These are phyloP conservation scores for Harpalus rubripes DNA, from an alignment of 2,888 invertebrate genomes.

Conservation along the genomic window DNA sequence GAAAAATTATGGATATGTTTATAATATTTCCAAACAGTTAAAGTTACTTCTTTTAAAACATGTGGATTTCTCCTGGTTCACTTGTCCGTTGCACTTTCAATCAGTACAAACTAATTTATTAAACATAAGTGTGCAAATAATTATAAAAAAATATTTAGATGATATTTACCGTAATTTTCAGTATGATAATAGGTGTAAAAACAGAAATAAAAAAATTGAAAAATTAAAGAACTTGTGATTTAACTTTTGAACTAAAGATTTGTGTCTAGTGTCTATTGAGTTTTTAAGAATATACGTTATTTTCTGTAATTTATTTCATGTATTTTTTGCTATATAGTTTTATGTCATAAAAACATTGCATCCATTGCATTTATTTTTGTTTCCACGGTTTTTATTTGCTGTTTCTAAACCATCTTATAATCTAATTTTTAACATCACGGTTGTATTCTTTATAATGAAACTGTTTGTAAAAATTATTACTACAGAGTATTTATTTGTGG, in stretches of 20 bases:
- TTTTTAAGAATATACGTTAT: too few species aligned
- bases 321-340: too few species aligned
- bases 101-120: not conserved
- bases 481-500: not conserved
- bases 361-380: too few species aligned
- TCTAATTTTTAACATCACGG: not conserved
- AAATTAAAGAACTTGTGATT: not conserved
- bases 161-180: not conserved
- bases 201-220: not conserved
- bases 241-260: too few species aligned
- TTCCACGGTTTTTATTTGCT: too few species aligned
- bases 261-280: too few species aligned
- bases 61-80: not conserved
- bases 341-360: too few species aligned
- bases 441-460: too few species aligned
- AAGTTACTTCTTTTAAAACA: conserved; percentile 19
- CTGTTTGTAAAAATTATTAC: not conserved
- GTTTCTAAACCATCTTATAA: not conserved
- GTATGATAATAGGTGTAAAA: not conserved
- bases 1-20: conserved; percentile 12
- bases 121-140: not conserved
- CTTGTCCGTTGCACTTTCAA: not conserved
- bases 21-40: not conserved
- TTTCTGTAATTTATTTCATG: too few species aligned
- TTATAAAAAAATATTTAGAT: not conserved